Evolutionary conservation across 2,113 vertebrate species (phyloP), one percentile per base, ranked within the genome.

Genomic region (Eurystomus gularis): DNA sequence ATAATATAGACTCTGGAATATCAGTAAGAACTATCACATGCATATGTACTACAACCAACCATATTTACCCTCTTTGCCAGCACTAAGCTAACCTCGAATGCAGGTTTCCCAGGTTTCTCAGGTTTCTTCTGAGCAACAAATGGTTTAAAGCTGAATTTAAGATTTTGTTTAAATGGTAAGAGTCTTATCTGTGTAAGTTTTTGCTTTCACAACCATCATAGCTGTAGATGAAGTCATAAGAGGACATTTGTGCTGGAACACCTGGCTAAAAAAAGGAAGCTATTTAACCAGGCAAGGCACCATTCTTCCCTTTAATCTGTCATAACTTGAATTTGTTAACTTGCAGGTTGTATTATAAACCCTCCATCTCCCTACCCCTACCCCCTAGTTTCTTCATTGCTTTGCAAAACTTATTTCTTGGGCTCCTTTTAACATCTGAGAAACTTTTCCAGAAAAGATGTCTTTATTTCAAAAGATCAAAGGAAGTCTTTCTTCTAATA

Each of bases 381-480:
- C 17, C 26, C 17, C 7, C 60, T 44, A 12, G 10, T 46, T 76
- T 84, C 65, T 72, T 81, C 42, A 14, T 2, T 79, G 42, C 52
- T 89, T 88, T 64, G 35, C 16, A 87, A 75, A 93, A 94, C 78
- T 48, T 26, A 55, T 54, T 88, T 92, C 5, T 73, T 88, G 88
- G 60, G 11, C 48, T 86, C 23, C 35, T 51, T 86, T 57, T 40
- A 69, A 42, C 24, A 31, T 86, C 61, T 70, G 65, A 88, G 69
- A 93, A 88, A 64, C n/a, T 75, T 84, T 82, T 64, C 20, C 39
- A 71, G 69, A 84, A 88, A 15, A 68, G 28, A 86, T 54, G 33
- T 54, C 80, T 86, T 88, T 88, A 83, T 83, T 83, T 83, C 18
- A 26, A 60, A 69, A 86, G 86, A 92, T 94, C 77, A 92, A 86